Base-by-base conservation (phyloP, 2,113 vertebrate genomes). In the Egretta garzetta region DNA sequence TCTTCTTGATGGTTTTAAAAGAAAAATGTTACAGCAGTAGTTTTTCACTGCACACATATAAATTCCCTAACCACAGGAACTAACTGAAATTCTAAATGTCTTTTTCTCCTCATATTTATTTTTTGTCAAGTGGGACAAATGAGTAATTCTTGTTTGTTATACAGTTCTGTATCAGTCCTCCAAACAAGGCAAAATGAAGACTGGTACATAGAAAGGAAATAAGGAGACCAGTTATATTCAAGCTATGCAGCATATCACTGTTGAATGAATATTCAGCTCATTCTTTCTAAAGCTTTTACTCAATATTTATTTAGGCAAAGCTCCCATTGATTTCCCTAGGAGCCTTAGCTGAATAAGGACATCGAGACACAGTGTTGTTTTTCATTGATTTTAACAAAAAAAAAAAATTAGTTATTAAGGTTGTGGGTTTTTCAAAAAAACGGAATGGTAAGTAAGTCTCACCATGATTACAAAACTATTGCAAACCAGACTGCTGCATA, bases 301-400 rank as follows among this genome's bases (percentile, higher is more conserved):
- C 62, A 76, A 37, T 70, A 83, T 93, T 92, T 94, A 80, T 62
- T 70, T 74, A 90, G 26, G 47, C 30, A 90, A 90, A 86, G 18
- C 12, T 93, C 33, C n/a, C 33, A 33, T 3, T 90, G 71, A 86
- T 83, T 90, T 73, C 45, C 75, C 71, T 41, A 32, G 39, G n/a
- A 94, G 33, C 12, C 72, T 63, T 49, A 30, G 15, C 14, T 56
- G 53, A 88, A 49, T 64, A 77, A 75, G 26, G 21, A 89, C 21
- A 53, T 21, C 0, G 0, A 82, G 24, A 68, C 1, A 0, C 12
- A 39, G 14, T 33, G 8, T 4, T 4, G 2, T 22, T 90, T 80
- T 76, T 70, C 30, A 79, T 28, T 58, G 32, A 73, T 56, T 56
- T 4, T 16, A 81, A 75, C 33, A 66, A 82, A 82, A 8, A 62